Evolutionary conservation across 2,888 invertebrate species (phyloP), one percentile per base, ranked within the genome.

Genomic region (Eupithecia insigniata): DNA sequence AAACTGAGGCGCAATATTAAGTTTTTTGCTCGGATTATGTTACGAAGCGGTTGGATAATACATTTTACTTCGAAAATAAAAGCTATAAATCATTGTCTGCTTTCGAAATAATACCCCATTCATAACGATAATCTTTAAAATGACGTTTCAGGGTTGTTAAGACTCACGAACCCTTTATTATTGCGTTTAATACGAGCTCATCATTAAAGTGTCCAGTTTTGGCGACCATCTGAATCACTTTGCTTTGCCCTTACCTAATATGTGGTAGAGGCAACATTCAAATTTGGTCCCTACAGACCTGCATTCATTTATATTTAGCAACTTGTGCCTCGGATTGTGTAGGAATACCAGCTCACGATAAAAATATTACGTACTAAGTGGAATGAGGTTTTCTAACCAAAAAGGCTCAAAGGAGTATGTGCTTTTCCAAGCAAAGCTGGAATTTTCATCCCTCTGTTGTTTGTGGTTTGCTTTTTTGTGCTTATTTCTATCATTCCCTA

Each of bases 401-500:
- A 51, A 36, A 30, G 26, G 43, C 65, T 43, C 65, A 72, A 69
- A 64, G 36, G 34, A 64, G 46, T 69, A 43, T 68, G 65, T 71
- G 60, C 55, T 55, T 51, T 55, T 46, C 60, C 36, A 67, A 64
- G 58, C 74, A 71, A 69, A 71, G 74, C 58, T 69, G 43, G 74
- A 74, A 71, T 74, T 71, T 71, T 43, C 64, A 28, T 58, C 51
- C 66, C 69, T 39, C 66, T 71, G 70, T 66, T 70, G 66, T 69
- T 43, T 70, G 68, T 62, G 71, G 69, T 66, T 39, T 36, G 66
- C n/a, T 73, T 73, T 68, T 66, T 74, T 70, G 58, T 71, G 67
- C 69, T 69, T 69, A 62, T 71, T 74, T 73, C 69, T 71, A 74
- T 70, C 64, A 61, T 73, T 67, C 73, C 66, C 68, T 61, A 70